Percentiles rank a stretch among this genome's conserved stretches.
These are phyloP conservation scores for Patella ulyssiponensis DNA, from an alignment of 2,888 invertebrate genomes.

Conservation along the genomic window DNA sequence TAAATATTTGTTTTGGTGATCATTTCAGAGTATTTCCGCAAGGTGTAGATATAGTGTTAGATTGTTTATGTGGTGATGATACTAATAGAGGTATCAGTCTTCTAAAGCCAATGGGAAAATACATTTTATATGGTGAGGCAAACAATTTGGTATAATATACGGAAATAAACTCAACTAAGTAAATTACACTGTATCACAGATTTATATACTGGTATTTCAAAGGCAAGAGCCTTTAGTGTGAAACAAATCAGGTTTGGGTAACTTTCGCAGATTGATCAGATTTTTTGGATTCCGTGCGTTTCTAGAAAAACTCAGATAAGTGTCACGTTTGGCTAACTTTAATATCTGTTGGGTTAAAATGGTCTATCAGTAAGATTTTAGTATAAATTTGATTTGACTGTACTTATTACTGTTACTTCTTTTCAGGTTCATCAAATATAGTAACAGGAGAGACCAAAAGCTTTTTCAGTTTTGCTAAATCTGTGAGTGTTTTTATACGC, in stretches of 20 bases:
- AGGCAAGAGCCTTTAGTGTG: too few relatives aligned
- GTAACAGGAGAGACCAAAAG: slow-evolving; percentile 93
- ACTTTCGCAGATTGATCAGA: too few relatives aligned
- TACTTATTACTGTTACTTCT: background rate
- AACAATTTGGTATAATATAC: too few relatives aligned
- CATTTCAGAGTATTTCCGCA: slow-evolving; percentile 66
- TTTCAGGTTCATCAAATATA: slow-evolving; percentile 85
- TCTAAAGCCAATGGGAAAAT: slow-evolving; percentile 90
- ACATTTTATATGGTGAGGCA: slow-evolving; percentile 83
- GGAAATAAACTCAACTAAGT: background rate
- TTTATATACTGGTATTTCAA: too few relatives aligned
- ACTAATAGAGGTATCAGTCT: slow-evolving; percentile 87
- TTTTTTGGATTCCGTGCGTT: too few relatives aligned
- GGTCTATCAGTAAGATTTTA: too few relatives aligned
- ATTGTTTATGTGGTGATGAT: slow-evolving; percentile 91
- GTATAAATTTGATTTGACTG: too few relatives aligned
- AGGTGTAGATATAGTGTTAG: slow-evolving; percentile 89
- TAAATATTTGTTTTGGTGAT: background rate
- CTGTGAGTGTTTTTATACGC: slow-evolving; percentile 83
- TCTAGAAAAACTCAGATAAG: too few relatives aligned
- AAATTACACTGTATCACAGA: too few relatives aligned
- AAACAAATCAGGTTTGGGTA: too few relatives aligned
- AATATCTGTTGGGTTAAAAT: too few relatives aligned
- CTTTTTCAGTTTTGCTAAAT: slow-evolving; percentile 90
- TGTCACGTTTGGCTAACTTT: too few relatives aligned